A percentile compares a stretch with the other conserved stretches of the same genome.
Evolutionary conservation across 2,888 invertebrate genomes (phyloP).

Genomic region (Cataglyphis altisquamis): DNA sequence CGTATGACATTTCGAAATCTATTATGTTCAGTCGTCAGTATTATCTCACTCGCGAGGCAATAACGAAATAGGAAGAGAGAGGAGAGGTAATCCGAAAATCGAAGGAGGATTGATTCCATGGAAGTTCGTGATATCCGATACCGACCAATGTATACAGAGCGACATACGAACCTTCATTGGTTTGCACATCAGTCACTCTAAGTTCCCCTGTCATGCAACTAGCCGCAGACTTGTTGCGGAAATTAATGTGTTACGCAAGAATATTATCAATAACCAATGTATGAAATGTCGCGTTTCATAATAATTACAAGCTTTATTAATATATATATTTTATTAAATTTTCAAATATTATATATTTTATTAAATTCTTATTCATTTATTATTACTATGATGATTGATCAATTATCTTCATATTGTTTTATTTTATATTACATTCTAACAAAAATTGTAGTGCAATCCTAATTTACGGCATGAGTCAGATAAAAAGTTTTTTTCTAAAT

Average conservation of each 20-base stretch:
- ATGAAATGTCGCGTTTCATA: neutral
- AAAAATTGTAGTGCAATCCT: no score
- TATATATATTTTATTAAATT: neutral
- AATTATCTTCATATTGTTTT: neutral
- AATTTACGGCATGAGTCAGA: no score
- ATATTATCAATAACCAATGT: neutral
- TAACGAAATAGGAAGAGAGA: neutral
- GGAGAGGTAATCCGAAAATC: slow-evolving; percentile 22
- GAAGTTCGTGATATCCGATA: slow-evolving; percentile 32
- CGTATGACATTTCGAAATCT: neutral
- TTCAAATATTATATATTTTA: neutral
- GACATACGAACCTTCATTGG: slow-evolving; percentile 21
- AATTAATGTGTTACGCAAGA: slow-evolving; percentile 1
- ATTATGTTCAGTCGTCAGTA: slow-evolving; percentile 1
- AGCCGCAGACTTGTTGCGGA: slow-evolving; percentile 15
- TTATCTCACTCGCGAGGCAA: neutral
- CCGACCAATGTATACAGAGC: slow-evolving; percentile 21
- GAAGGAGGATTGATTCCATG: slow-evolving; percentile 36
- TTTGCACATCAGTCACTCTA: slow-evolving; percentile 37
- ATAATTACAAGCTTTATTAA: neutral
- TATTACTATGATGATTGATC: neutral
- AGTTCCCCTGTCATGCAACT: slow-evolving; percentile 17
- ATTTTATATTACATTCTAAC: no score
- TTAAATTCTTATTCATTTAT: neutral
- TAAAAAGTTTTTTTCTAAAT: no score